Percentiles rank a stretch among this genome's conserved stretches.
These are phyloP conservation scores for fruit fly (Drosophila melanogaster) DNA, from an alignment of 1,140 invertebrate species.

Conservation along the genomic window DNA sequence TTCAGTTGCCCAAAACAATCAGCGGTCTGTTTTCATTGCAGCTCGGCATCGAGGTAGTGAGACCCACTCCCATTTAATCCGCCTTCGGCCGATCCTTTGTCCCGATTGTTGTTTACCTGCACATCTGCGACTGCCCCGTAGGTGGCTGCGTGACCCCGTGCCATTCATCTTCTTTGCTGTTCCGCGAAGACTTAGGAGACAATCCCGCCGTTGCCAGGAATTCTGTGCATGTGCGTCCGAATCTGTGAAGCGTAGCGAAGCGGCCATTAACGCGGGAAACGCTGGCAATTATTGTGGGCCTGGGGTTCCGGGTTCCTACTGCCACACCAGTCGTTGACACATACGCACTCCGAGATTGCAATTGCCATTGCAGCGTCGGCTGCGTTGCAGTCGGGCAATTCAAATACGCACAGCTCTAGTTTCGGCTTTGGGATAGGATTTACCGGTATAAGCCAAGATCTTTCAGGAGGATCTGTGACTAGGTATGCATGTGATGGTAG, in stretches of 20 bases:
- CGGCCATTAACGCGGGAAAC: constrained; percentile 44
- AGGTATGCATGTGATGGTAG: background rate
- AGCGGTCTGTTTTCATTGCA: constrained; percentile 56
- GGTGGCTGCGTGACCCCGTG: constrained; percentile 60
- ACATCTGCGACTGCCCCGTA: constrained; percentile 59
- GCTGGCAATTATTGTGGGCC: constrained; percentile 53
- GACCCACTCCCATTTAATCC: constrained; percentile 74
- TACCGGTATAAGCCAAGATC: background rate
- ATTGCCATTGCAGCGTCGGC: background rate
- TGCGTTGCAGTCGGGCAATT: background rate
- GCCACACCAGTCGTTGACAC: constrained; percentile 31
- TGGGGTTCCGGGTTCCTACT: constrained; percentile 4
- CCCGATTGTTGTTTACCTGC: constrained; percentile 57
- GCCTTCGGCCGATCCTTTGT: constrained; percentile 52
- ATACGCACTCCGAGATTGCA: constrained; percentile 4
- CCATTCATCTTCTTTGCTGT: constrained; percentile 59
- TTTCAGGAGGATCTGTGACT: background rate
- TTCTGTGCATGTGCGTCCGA: constrained; percentile 36
- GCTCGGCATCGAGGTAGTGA: constrained; percentile 37
- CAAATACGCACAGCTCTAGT: background rate
- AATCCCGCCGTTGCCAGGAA: constrained; percentile 56
- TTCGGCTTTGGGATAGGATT: background rate
- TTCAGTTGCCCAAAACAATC: constrained; percentile 41
- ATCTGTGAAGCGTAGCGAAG: constrained; percentile 55
- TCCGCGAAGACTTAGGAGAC: constrained; percentile 55